Evolutionary conservation across 1,140 invertebrate species (phyloP), one percentile per base, ranked within the genome.

Genomic region (Zaprionus vittiger): DNA sequence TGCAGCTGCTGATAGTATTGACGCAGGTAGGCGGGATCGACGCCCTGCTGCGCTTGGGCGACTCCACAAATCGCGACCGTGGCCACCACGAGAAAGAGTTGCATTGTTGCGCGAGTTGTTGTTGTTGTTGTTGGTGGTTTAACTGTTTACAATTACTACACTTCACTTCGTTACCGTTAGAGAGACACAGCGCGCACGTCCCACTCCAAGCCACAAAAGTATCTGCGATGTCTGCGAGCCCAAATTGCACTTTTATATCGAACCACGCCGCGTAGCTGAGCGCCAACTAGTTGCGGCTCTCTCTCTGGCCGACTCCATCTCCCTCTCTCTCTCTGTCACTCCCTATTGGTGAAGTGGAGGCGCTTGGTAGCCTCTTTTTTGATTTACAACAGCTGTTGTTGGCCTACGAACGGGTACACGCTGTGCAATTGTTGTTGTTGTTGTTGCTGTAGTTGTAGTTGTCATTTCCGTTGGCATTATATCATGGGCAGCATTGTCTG

Each of bases 181-280:
- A 34, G 31, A 34, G 31, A 11, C 64, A 54, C 31, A 56, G 54
- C 77, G 68, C 80, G 54, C 80, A 79, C 84, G 73, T 77, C 69
- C 76, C 85, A 85, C 85, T 79, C 59, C 62, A 83, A 80, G 82
- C 62, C 73, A 77, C 79, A 85, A 85, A 68, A 63, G 57, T 85
- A 90, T 85, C 85, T 90, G 85, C 81, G 82, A 57, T 82, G 64
- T 54, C 81, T 90, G 72, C 66, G 68, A 69, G 69, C 55, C 76
- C 85, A 84, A 90, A 90, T 90, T 90, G 85, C 85, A 90, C 85
- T 90, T 90, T 90, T 90, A 90, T 90, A 90, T 90, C 85, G 68
- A 75, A 74, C 37, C 59, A 73, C 70, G 63, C 38, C 44, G 17
- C 6, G 17, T 28, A n/a, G 56, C 54, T 55, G 63, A 77, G 69